Evolutionary conservation across 2,113 vertebrate species (phyloP).

Genomic region (Misgurnus anguillicaudatus): DNA sequence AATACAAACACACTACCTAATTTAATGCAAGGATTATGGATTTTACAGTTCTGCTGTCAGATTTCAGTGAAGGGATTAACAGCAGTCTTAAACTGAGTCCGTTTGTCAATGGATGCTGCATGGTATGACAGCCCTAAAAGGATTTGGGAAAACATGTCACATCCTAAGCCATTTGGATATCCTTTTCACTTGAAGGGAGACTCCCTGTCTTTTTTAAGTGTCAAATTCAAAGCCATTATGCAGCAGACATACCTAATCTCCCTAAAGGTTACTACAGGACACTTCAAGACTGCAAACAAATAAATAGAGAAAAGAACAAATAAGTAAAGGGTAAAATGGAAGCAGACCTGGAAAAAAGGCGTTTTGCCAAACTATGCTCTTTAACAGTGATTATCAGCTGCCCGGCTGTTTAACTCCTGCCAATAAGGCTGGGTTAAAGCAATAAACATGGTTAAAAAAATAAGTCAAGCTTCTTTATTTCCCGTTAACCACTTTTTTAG

Average conservation of each 20-base stretch:
- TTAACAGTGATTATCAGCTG: constrained; percentile 32
- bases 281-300: constrained; percentile 36
- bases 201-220: constrained; percentile 27
- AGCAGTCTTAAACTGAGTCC: constrained; percentile 12
- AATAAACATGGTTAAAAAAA: constrained; percentile 38
- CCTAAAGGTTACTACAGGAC: constrained; percentile 27
- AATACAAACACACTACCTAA: constrained; percentile 46
- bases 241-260: neutral
- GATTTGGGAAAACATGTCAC: constrained; percentile 36
- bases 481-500: neutral
- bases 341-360: constrained; percentile 47
- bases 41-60: constrained; percentile 35
- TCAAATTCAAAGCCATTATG: constrained; percentile 22
- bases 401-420: constrained; percentile 3
- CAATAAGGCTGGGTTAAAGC: constrained; percentile 20
- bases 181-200: constrained; percentile 17
- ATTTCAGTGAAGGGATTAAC: constrained; percentile 42
- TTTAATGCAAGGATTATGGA: constrained; percentile 44
- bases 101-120: constrained; percentile 45
- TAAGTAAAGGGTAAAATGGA: constrained; percentile 24
- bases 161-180: constrained; percentile 34
- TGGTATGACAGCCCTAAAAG: constrained; percentile 41
- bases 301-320: constrained; percentile 6
- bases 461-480: constrained; percentile 34
- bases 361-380: constrained; percentile 44